Base-by-base conservation (phyloP, 2,113 vertebrate genomes). In the Xiphorhynchus elegans region DNA sequence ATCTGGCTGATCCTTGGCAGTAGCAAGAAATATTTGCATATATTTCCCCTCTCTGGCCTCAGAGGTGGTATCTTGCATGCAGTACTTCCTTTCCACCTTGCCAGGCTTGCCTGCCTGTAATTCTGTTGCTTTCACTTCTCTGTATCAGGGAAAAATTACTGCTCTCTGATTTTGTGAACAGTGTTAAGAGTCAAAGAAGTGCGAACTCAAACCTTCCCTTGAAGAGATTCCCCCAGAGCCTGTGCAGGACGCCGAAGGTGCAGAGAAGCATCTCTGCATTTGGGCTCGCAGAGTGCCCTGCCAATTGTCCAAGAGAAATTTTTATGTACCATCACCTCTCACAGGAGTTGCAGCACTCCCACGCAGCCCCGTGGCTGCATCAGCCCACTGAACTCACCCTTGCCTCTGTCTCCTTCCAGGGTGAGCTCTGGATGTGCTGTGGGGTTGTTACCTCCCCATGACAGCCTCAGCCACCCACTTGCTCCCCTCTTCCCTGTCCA, bases 201-300 rank as follows among this genome's bases (percentile, higher is more conserved):
- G 88, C 87, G 92, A 96, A 95, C 87, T 82, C 78, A 88, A 95
- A 66, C 37, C 74, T 96, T 76, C 46, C 89, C 94, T 83, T 56
- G 87, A 46, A 90, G 75, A 90, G 64, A 88, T 56, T 68, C 17
- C 77, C 69, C 67, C 16, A 8, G 67, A 8, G 39, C 18, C 55
- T 5, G 29, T 55, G 73, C 60, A n/a, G 58, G 64, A 68, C 20
- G 31, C 70, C 6, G 18, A 17, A 83, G 63, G 60, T 9, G 0
- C 75, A 88, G 68, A 35, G 81, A 93, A 80, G 69, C 79, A 29
- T 31, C 72, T 39, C 83, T 70, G 37, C 5, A 0, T 18, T 17
- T 3, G 39, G 59, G 91, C 39, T 25, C 2, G 1, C 64, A 52
- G 70, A 44, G 23, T 3, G 5, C 13, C 42, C 75, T 94, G 67